Conservation (phyloP, 1,140 invertebrate genomes). For the Aphelinus atriplicis region DNA sequence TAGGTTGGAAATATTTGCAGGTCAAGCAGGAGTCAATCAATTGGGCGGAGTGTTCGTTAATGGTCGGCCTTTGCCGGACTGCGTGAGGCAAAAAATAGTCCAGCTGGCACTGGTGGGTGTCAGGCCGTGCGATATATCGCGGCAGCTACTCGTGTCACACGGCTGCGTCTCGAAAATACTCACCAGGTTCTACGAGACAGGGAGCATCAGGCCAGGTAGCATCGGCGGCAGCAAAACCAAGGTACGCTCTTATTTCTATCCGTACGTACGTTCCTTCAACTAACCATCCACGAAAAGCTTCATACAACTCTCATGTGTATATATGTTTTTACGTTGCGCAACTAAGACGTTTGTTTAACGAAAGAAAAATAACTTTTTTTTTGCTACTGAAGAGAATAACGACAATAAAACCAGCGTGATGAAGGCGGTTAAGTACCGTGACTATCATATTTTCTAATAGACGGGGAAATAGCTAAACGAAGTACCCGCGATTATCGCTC, state of each 20-base stretch:
- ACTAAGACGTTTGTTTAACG: no score
- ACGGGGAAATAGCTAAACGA: no score
- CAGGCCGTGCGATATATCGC: constrained; percentile 93
- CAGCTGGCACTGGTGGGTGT: constrained; percentile 92
- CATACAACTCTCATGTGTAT: no score
- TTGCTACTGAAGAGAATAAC: no score
- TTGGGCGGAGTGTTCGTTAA: constrained; percentile 96
- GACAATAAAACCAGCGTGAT: no score
- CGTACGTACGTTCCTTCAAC: no score
- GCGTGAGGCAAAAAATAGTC: constrained; percentile 92
- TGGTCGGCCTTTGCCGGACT: constrained; percentile 91
- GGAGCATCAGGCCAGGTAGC: constrained; percentile 89
- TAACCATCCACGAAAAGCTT: no score
- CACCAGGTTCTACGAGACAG: constrained; percentile 95
- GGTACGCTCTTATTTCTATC: constrained; percentile 63
- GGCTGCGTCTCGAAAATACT: constrained; percentile 98
- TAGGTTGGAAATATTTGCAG: constrained; percentile 65
- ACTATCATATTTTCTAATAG: no score
- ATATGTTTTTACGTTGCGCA: no score
- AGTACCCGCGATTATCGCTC: no score
- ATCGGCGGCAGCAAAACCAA: constrained; percentile 93
- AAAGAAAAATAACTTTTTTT: no score
- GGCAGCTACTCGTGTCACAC: constrained; percentile 94
- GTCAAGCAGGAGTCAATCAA: constrained; percentile 95
- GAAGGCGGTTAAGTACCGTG: no score